These are phyloP conservation scores for Papilio polytes DNA, from an alignment of 1,140 invertebrate species.

Conservation along the genomic window DNA sequence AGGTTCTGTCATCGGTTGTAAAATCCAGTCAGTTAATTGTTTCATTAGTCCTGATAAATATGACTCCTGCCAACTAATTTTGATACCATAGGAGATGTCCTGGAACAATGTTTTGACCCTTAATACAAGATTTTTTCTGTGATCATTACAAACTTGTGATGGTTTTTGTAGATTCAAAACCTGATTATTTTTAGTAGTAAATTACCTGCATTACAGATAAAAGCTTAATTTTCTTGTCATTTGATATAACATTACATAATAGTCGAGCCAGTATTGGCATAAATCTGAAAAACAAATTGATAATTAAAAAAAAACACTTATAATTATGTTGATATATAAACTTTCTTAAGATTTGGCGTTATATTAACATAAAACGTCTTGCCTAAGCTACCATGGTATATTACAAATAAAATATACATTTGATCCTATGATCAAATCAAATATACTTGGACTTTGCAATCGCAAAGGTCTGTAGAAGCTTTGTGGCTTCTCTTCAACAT, in stretches of 20 bases:
- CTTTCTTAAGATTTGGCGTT: too few species aligned
- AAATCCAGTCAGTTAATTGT: constrained; percentile 86
- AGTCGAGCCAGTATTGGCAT: constrained; percentile 86
- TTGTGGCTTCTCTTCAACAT: too few species aligned
- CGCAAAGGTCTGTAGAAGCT: too few species aligned
- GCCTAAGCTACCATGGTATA: too few species aligned
- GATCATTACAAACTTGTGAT: neutral
- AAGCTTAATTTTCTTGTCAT: constrained; percentile 84
- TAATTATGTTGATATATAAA: too few species aligned
- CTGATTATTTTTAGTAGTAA: too few species aligned
- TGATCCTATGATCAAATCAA: too few species aligned
- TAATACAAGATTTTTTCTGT: neutral
- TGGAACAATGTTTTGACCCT: constrained; percentile 53
- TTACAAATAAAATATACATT: too few species aligned
- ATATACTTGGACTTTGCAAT: too few species aligned
- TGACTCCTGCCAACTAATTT: constrained; percentile 89
- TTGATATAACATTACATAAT: constrained; percentile 82
- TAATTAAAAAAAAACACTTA: neutral
- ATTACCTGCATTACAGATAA: constrained; percentile 84
- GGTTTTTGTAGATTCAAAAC: too few species aligned
- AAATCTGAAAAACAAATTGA: constrained; percentile 78
- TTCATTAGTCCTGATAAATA: constrained; percentile 86
- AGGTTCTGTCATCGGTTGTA: constrained; percentile 77
- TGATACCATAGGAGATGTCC: constrained; percentile 89
- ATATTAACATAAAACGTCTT: too few species aligned